Base-by-base conservation (phyloP, 2,113 vertebrate species). In the Urocitellus parryii region DNA sequence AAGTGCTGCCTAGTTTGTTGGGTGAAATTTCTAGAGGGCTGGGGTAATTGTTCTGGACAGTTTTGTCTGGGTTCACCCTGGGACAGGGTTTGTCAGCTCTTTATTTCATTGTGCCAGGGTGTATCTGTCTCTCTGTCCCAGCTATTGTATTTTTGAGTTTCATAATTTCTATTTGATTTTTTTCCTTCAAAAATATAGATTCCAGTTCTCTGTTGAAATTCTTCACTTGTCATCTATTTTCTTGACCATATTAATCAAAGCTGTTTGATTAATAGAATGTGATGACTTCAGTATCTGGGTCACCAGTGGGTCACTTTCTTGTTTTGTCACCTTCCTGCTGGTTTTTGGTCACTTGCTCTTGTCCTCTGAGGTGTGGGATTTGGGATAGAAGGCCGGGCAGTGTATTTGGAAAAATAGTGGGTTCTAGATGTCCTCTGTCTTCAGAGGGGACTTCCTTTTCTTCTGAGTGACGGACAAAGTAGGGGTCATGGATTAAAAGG, bases 121-220 rank as follows among this genome's bases (percentile, higher is more conserved):
- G 53, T 91, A 61, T 51, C 48, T 63, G 22, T 32, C 10, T 58
- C 20, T 82, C 88, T 56, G 14, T 76, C 81, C 39, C n/a, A 53
- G 70, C 42, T 86, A 34, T 61, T 89, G n/a, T 61, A 42, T 32
- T 67, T 96, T 92, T 61, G 58, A 79, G 86, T 63, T 63, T 58
- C 87, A 34, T 17, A 42, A 34, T 86, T 67, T 87, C 61, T 79
- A 61, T 51, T 87, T 68, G 42, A 17, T n/a, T 8, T 37, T 11
- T 81, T 88, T 58, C 17, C 65, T 76, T 90, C 70, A 65, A 82
- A 92, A 90, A 45, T 45, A 42, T 72, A 77, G 42, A 48, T 63
- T 76, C 5, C 1, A 74, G 16, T 58, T 87, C 56, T 87, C 34
- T 56, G 63, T n/a, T 96, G 45, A 77, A 48, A n/a, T 72, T 56